Evolutionary conservation across 2,113 vertebrate genomes (phyloP).

Genomic region (Etia nguti): DNA sequence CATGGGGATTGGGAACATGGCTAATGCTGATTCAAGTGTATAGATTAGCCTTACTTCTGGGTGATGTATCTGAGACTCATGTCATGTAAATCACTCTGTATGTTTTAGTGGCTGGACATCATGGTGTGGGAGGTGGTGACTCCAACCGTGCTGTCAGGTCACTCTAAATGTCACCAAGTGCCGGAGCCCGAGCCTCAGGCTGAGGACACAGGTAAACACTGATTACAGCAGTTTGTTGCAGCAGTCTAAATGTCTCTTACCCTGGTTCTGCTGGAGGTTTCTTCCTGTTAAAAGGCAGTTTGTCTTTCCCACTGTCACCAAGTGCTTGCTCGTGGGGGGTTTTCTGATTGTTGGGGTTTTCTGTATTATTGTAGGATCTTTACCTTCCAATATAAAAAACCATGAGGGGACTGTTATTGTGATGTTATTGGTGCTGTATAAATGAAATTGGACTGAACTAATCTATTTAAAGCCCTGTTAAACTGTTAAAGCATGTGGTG

Average conservation of each 20-base stretch:
- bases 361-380: neutral
- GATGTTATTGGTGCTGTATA: neutral
- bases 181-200: conserved; percentile 59
- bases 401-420: neutral
- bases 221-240: neutral
- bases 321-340: neutral
- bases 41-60: neutral
- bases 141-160: conserved; percentile 59
- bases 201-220: conserved; percentile 75
- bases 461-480: neutral
- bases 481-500: neutral
- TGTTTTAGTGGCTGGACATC: conserved; percentile 68
- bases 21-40: neutral
- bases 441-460: neutral
- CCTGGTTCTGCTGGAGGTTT: neutral
- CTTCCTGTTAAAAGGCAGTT: neutral
- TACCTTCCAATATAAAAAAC: neutral
- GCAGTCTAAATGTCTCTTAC: neutral
- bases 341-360: too few relatives aligned
- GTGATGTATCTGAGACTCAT: neutral
- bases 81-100: neutral
- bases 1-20: neutral
- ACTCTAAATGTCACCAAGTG: neutral
- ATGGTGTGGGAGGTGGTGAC: conserved; percentile 95
- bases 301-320: neutral